These are phyloP conservation scores for Procapra przewalskii DNA, from an alignment of 2,113 vertebrate species.

Conservation along the genomic window DNA sequence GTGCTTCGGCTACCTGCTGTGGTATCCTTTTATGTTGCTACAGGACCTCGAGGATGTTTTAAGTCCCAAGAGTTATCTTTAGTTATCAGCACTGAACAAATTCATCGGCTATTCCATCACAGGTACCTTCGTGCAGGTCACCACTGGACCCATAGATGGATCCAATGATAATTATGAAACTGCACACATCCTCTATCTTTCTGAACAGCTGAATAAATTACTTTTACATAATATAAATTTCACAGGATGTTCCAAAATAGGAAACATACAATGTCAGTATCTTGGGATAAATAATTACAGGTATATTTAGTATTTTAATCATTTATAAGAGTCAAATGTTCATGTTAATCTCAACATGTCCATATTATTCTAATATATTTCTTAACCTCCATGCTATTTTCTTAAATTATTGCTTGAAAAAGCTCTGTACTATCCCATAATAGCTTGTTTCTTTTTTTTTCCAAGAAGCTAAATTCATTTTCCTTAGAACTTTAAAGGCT, in stretches of 20 bases:
- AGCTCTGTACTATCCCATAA: not conserved
- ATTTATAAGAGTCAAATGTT: not conserved
- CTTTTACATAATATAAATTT: not conserved
- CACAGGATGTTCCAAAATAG: not conserved
- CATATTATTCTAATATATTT: not conserved
- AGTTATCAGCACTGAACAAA: not conserved
- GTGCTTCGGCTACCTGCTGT: not conserved
- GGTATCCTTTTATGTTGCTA: not conserved
- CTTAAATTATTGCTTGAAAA: constrained; percentile 22
- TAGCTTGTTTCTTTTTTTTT: not conserved
- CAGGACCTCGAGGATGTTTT: not conserved
- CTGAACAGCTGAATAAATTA: not conserved
- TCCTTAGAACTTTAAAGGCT: not conserved
- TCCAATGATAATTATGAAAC: not conserved
- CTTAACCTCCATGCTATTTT: not conserved
- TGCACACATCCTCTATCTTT: not conserved
- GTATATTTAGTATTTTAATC: not conserved
- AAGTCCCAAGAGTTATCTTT: not conserved
- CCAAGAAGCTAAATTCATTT: not conserved
- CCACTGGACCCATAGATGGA: not conserved
- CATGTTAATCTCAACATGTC: not conserved
- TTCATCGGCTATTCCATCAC: not conserved
- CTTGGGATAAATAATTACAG: not conserved
- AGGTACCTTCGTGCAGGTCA: not conserved
- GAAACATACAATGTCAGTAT: not conserved